These are phyloP conservation scores for Panthera leo DNA, from an alignment of 2,113 vertebrate species.

Conservation along the genomic window DNA sequence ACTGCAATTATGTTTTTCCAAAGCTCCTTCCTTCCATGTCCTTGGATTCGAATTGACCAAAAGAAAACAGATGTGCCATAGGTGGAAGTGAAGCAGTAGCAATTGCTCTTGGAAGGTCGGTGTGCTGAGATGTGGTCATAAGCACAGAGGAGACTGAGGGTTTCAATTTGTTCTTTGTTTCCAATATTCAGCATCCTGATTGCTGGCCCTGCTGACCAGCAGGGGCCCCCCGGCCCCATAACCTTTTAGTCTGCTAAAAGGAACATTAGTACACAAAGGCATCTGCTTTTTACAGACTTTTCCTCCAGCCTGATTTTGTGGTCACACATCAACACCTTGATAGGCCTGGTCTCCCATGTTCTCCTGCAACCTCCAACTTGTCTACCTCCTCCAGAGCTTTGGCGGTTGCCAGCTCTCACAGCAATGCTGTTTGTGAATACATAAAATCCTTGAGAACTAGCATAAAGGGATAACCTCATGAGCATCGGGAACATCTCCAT, in stretches of 20 bases:
- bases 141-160: neutral
- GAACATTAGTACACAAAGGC: neutral
- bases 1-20: neutral
- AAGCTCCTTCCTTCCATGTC: neutral
- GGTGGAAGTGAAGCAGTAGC: neutral
- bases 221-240: neutral
- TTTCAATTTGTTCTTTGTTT: neutral
- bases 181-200: neutral
- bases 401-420: neutral
- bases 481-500: neutral
- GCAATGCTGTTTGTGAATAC: neutral
- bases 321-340: neutral
- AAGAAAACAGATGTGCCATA: neutral
- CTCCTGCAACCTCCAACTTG: neutral
- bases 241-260: neutral
- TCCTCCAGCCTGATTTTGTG: rapidly evolving
- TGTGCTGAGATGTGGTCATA: neutral
- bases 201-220: neutral
- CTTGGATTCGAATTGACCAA: neutral
- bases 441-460: neutral
- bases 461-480: neutral
- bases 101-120: no score
- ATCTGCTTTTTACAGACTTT: neutral
- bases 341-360: rapidly evolving
- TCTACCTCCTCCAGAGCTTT: neutral